These are phyloP conservation scores for Tetanocera ferruginea DNA, from an alignment of 2,888 invertebrate species.

Conservation along the genomic window DNA sequence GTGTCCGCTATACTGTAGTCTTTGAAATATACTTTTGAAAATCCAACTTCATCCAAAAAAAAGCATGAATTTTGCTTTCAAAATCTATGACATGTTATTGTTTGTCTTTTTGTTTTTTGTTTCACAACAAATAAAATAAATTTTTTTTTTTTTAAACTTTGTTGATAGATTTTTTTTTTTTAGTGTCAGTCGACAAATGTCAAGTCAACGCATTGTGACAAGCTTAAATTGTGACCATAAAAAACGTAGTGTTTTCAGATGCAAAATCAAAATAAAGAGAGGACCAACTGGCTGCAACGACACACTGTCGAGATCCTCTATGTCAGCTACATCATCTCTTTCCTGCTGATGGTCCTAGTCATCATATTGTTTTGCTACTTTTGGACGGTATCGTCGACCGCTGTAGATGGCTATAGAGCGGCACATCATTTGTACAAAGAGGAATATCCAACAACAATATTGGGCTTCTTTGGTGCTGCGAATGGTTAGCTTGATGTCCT, in stretches of 20 bases:
- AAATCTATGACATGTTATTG: not conserved
- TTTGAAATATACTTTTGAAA: too few relatives aligned
- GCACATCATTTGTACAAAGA: not conserved
- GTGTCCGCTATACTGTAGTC: not conserved
- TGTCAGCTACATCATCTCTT: not conserved
- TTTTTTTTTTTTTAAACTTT: not conserved
- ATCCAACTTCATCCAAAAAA: too few relatives aligned
- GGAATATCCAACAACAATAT: not conserved
- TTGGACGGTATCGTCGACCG: not conserved
- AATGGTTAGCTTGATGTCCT: not conserved
- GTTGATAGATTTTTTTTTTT: not conserved
- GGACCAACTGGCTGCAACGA: not conserved
- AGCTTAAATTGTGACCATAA: not conserved
- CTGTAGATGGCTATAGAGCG: not conserved
- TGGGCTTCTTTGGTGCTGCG: not conserved
- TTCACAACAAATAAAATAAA: not conserved
- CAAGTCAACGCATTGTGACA: not conserved
- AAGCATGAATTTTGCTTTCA: too few relatives aligned
- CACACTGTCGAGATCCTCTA: not conserved
- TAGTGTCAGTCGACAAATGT: not conserved
- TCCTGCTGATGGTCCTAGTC: not conserved
- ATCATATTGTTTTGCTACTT: not conserved
- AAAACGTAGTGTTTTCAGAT: not conserved
- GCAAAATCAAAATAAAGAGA: not conserved
- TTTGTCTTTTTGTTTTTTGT: not conserved